Percentiles rank a stretch among this genome's conserved stretches.
These are phyloP conservation scores for human DNA, from an alignment of 2,113 vertebrate species.

Conservation along the genomic window GRCh38 chr2:210290001-210290500, in stretches of 20 bases:
- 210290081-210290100: background rate
- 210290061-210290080: background rate
- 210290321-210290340: slow-evolving; percentile 77
- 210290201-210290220: slow-evolving; percentile 69
- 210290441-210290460: slow-evolving; percentile 85
- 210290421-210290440: slow-evolving; percentile 72
- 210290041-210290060: background rate
- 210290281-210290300: slow-evolving; percentile 50
- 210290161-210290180: slow-evolving; percentile 83
- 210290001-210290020: background rate
- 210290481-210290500: slow-evolving; percentile 39
- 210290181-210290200: slow-evolving; percentile 73
- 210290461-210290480: slow-evolving; percentile 77
- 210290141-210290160: slow-evolving; percentile 81
- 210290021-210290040: background rate
- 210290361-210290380: slow-evolving; percentile 64
- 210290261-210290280: slow-evolving; percentile 59
- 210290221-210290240: slow-evolving; percentile 48
- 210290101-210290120: slow-evolving; percentile 49
- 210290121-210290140: slow-evolving; percentile 67
- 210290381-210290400: slow-evolving; percentile 67
- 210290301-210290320: slow-evolving; percentile 50
- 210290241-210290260: slow-evolving; percentile 60
- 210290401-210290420: slow-evolving; percentile 50
- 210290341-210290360: slow-evolving; percentile 66